Evolutionary conservation across 2,797 vertebrate genomes (phyloP).

Genomic region (Paramormyrops hopkinsi): DNA sequence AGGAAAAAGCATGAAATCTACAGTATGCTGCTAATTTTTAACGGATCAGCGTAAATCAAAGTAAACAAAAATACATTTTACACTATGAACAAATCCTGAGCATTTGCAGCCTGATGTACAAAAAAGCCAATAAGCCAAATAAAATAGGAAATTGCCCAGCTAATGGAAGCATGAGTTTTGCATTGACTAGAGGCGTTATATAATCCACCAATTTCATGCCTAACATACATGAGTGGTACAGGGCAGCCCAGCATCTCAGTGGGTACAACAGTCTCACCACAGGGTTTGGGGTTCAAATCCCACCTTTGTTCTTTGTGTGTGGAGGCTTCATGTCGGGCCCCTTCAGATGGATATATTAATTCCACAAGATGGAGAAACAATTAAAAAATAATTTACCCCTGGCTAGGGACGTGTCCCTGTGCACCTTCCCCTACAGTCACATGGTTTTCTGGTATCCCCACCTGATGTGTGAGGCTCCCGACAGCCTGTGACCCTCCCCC

Average conservation of each 20-base stretch:
- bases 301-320: not conserved
- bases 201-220: not conserved
- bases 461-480: not conserved
- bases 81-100: not conserved
- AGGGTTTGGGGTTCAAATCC: not conserved
- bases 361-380: not conserved
- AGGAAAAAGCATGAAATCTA: not conserved
- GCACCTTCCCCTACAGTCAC: not conserved
- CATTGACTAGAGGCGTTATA: not conserved
- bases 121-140: not conserved
- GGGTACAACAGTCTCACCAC: not conserved
- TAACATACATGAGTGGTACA: not conserved
- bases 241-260: not conserved
- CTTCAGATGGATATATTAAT: not conserved
- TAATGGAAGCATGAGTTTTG: not conserved
- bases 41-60: not conserved
- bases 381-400: not conserved
- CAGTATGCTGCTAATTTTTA: not conserved
- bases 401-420: not conserved
- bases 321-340: not conserved
- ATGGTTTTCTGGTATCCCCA: not conserved
- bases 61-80: constrained; percentile 1
- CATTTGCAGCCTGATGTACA: not conserved
- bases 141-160: not conserved
- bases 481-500: not conserved